Evolutionary conservation across 2,888 invertebrate genomes (phyloP).

Genomic region (Rhagium mordax): DNA sequence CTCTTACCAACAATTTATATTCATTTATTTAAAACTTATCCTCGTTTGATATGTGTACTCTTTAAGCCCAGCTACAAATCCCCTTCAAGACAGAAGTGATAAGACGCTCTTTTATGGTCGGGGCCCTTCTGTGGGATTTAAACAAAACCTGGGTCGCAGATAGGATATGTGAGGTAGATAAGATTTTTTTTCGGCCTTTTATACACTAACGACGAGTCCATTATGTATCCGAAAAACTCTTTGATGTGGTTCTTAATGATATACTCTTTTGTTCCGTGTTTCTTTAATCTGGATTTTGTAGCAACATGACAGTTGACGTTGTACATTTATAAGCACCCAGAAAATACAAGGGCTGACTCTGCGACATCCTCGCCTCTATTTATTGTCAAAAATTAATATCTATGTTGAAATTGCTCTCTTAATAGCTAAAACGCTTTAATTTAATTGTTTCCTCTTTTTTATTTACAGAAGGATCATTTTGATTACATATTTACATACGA

Average conservation of each 20-base stretch:
- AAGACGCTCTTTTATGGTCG: constrained; percentile 16
- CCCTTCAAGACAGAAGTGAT: constrained; percentile 26
- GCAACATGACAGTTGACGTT: too few relatives aligned
- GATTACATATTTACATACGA: neutral
- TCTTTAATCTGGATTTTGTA: neutral
- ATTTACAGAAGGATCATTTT: neutral
- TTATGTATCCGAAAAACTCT: neutral
- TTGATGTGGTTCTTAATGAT: neutral
- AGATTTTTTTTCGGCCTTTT: constrained; percentile 7
- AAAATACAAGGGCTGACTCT: too few relatives aligned
- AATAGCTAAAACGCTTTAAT: too few relatives aligned
- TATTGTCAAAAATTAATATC: too few relatives aligned
- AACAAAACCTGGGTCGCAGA: constrained; percentile 10
- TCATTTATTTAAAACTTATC: constrained; percentile 21
- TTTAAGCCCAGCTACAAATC: constrained; percentile 9
- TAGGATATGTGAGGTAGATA: constrained; percentile 1
- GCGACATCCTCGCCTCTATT: too few relatives aligned
- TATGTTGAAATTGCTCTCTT: too few relatives aligned
- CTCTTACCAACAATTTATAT: constrained; percentile 25
- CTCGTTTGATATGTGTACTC: constrained; percentile 17
- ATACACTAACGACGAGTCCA: neutral
- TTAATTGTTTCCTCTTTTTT: too few relatives aligned
- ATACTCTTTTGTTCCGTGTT: neutral
- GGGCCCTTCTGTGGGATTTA: constrained; percentile 8
- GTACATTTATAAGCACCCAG: too few relatives aligned